phyloP scores from a whole-genome alignment of 2,113 vertebrate genomes.

The Bos javanicus region DNA sequence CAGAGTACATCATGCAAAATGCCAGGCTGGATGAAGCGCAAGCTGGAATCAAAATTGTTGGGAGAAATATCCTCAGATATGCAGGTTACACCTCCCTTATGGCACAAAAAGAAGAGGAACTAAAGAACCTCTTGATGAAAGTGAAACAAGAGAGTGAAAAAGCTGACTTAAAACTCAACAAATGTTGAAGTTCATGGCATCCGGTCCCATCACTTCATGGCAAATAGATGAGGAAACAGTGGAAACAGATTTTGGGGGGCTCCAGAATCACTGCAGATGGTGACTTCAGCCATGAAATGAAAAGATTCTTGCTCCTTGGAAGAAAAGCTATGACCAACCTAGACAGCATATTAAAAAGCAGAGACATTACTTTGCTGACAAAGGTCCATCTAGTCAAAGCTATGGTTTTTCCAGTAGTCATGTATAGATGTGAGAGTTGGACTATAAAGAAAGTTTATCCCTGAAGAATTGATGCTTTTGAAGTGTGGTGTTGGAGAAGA shows the following conservation, averaged over 20 bases:
- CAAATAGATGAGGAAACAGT: background rate
- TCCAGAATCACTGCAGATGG: background rate
- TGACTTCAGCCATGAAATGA: background rate
- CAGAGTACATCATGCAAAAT: rapidly evolving
- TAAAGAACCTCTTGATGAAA: background rate
- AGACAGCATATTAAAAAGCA: background rate
- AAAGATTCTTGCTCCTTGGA: background rate
- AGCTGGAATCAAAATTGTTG: background rate
- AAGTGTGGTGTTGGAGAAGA: background rate
- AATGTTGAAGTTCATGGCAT: background rate
- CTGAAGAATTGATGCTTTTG: background rate
- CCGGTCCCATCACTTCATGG: background rate
- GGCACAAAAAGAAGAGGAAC: background rate
- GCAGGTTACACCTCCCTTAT: background rate
- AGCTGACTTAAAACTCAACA: background rate
- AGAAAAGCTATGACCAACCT: background rate
- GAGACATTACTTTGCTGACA: background rate
- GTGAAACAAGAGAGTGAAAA: background rate
- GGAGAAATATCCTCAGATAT: background rate
- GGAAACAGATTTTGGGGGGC: background rate
- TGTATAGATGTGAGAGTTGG: background rate
- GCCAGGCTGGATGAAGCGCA: background rate
- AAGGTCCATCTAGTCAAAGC: background rate
- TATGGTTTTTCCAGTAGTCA: background rate
- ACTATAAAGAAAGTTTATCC: background rate